phyloP scores from a whole-genome alignment of 1,140 invertebrate genomes.

The Caenorhabditis inopinata region DNA sequence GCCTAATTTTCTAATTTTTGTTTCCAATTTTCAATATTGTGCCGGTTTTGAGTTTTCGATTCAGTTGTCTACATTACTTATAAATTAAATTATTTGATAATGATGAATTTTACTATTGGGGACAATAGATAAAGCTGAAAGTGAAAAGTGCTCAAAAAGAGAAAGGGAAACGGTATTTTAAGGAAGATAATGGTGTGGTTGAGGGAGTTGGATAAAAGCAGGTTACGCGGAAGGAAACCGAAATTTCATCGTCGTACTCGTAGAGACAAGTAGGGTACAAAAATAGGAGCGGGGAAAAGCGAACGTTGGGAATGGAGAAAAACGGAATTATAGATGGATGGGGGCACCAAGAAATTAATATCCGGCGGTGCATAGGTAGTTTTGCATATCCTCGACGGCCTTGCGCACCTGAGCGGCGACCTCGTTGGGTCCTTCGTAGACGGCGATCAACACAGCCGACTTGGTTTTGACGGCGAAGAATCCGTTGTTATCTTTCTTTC shows the following conservation, averaged over 20 bases:
- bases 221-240: slow-evolving; percentile 27
- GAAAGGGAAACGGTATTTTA: neutral
- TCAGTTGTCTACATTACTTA: no score
- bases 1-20: no score
- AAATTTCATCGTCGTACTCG: slow-evolving; percentile 24
- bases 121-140: slow-evolving; percentile 16
- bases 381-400: slow-evolving; percentile 60
- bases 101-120: no score
- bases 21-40: no score
- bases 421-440: slow-evolving; percentile 60
- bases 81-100: no score
- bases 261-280: neutral
- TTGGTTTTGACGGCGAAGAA: slow-evolving; percentile 65
- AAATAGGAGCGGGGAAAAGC: neutral
- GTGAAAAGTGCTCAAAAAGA: slow-evolving; percentile 1
- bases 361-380: slow-evolving; percentile 45
- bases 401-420: slow-evolving; percentile 57
- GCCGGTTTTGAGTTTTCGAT: no score
- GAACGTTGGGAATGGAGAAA: neutral
- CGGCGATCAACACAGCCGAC: slow-evolving; percentile 61
- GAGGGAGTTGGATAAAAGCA: neutral
- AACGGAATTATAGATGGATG: neutral
- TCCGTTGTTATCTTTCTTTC: slow-evolving; percentile 65
- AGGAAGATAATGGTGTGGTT: no score
- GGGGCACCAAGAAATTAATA: neutral